phyloP scores from a whole-genome alignment of 2,113 vertebrate genomes.

The Tyrannus savana region DNA sequence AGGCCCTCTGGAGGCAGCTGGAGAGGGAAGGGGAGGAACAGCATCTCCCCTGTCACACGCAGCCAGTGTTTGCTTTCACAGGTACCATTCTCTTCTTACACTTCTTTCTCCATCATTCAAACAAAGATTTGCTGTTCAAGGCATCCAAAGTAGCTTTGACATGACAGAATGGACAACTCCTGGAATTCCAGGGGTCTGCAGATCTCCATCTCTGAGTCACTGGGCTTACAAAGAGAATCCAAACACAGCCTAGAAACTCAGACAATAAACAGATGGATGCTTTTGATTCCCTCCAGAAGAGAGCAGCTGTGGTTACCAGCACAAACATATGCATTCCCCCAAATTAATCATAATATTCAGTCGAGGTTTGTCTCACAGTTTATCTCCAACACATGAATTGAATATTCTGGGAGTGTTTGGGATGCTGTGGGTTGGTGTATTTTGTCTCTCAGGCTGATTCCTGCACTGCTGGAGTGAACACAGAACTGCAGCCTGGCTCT shows the following conservation, averaged over 20 bases:
- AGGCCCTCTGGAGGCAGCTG: neutral
- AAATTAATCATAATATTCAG: neutral
- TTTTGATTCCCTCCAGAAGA: neutral
- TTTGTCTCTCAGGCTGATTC: neutral
- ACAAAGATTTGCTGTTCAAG: neutral
- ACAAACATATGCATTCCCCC: neutral
- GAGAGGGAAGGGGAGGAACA: neutral
- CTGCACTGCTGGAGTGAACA: neutral
- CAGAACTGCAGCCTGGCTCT: neutral
- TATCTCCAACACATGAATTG: neutral
- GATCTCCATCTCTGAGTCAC: neutral
- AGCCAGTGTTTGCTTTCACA: neutral
- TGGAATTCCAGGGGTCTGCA: neutral
- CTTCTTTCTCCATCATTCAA: neutral
- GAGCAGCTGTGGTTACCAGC: neutral
- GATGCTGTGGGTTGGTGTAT: neutral
- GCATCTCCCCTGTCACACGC: neutral
- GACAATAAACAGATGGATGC: neutral
- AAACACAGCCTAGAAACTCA: neutral
- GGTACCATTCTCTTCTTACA: neutral
- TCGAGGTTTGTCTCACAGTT: neutral
- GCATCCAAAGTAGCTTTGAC: neutral
- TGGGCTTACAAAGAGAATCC: neutral
- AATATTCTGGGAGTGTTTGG: neutral
- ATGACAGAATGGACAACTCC: neutral